phyloP scores from a whole-genome alignment of 2,113 vertebrate species.

The Elgaria multicarinata region DNA sequence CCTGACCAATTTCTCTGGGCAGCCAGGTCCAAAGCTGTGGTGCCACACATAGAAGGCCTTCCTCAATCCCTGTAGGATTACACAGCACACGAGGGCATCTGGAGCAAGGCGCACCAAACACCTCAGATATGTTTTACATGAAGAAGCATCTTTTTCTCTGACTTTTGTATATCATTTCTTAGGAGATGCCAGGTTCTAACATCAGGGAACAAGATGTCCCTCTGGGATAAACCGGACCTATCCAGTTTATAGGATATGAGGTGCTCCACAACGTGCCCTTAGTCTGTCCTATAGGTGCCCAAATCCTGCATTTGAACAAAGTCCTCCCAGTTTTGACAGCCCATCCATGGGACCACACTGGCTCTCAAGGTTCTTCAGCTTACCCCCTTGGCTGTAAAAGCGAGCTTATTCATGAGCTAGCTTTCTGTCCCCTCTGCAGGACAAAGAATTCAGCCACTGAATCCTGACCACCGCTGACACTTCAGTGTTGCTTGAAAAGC shows the following conservation, averaged over 20 bases:
- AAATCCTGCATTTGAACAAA: background rate
- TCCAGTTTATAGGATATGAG: background rate
- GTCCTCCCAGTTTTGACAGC: background rate
- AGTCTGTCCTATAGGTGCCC: background rate
- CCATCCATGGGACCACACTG: background rate
- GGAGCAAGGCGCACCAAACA: background rate
- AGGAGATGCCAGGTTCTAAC: background rate
- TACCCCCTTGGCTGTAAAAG: background rate
- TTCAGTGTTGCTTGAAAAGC: background rate
- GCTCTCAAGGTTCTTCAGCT: background rate
- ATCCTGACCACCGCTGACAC: fast-evolving
- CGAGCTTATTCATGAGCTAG: fast-evolving
- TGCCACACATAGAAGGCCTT: background rate
- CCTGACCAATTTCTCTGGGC: background rate
- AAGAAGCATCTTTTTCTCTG: background rate
- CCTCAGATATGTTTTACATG: background rate
- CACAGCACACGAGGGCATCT: background rate
- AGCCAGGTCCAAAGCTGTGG: background rate
- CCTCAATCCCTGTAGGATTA: background rate
- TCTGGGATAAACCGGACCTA: background rate
- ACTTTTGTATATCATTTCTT: background rate
- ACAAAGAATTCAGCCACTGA: background rate
- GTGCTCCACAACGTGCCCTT: background rate
- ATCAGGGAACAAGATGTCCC: background rate
- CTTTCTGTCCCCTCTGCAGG: background rate